Evolutionary conservation across 2,113 vertebrate genomes (phyloP).

Genomic region (Podiceps cristatus): DNA sequence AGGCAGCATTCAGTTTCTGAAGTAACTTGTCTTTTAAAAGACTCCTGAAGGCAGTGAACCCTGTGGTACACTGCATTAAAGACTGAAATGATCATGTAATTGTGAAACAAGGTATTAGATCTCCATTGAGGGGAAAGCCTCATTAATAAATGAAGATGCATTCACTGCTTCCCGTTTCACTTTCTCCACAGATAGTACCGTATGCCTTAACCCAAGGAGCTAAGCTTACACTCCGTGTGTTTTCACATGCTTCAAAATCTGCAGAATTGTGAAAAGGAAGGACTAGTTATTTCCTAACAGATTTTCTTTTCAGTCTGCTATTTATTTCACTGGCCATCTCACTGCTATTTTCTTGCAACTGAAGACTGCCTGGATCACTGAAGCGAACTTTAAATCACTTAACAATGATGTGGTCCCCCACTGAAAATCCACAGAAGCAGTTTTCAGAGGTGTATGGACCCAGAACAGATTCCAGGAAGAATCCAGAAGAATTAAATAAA

Average conservation of each 20-base stretch:
- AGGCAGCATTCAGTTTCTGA: neutral
- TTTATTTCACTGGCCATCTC: neutral
- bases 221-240: neutral
- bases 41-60: neutral
- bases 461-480: neutral
- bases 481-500: neutral
- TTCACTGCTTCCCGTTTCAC: neutral
- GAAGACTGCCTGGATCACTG: neutral
- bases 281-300: neutral
- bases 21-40: constrained; percentile 3
- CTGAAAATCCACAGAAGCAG: neutral
- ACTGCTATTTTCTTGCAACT: neutral
- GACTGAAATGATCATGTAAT: neutral
- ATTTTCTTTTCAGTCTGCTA: neutral
- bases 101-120: neutral
- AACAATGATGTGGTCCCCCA: neutral
- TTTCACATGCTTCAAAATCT: neutral
- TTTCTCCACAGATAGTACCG: neutral
- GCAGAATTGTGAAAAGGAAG: neutral
- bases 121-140: neutral
- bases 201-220: neutral
- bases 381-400: neutral
- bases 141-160: neutral
- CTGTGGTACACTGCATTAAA: neutral
- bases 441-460: neutral